Evolutionary conservation across 1,140 invertebrate genomes (phyloP), one percentile per base, ranked within the genome.

Genomic region (Lordiphosa mommai): DNA sequence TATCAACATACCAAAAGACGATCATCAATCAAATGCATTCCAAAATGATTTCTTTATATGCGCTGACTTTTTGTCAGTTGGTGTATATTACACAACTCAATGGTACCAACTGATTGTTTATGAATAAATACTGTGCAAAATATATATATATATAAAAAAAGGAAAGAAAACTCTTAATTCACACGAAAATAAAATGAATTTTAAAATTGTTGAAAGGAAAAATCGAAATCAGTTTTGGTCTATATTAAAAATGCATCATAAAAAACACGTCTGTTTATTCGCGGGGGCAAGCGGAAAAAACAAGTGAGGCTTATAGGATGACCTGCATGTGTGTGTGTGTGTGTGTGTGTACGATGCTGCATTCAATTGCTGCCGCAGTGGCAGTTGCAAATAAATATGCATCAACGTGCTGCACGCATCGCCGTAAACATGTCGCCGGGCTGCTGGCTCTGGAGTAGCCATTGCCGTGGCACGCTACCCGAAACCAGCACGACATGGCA

Each of bases 161-260:
- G 9, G n/a, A 41, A 9, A 10, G 10, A 27, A 10, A 13, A 16
- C 23, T 1, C n/a, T 51, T 10, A 50, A 32, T 55, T 13, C 29
- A 37, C 33, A n/a, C 23, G n/a, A 44, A 36, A 67, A 50, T 46
- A 14, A 43, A 64, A 56, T 10, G 20, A 43, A 43, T 43, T 43
- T 43, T 41, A 13, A 43, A 43, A 43, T 23, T 23, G 40, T 12
- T 43, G 20, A 43, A 43, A 43, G 27, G 40, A 43, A 43, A 41
- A 43, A 43, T 41, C 38, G 17, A 12, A 14, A 34, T 34, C 37
- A 40, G 16, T 37, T 40, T 41, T 29, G 40, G 43, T 37, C 65
- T 53, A 20, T 59, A 68, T 69, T 65, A 69, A 69, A 69, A 69
- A 65, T 69, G 61, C 55, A 69, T 69, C 59, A 65, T 69, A 44